These are phyloP conservation scores for Nephrotoma appendiculata DNA, from an alignment of 2,888 invertebrate species.

Conservation along the genomic window DNA sequence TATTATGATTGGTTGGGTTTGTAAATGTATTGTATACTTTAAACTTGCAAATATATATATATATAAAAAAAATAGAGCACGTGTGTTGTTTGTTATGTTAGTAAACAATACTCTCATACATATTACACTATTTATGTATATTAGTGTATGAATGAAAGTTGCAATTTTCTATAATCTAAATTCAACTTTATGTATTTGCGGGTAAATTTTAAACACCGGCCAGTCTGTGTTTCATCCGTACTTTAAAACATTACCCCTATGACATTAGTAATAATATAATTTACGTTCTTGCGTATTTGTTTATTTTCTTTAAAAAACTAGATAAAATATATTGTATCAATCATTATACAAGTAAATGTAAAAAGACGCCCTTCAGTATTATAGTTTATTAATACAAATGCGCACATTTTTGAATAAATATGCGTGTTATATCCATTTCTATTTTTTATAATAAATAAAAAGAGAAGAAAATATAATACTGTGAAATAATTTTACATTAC, in stretches of 20 bases:
- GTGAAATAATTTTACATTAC: background rate
- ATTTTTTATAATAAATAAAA: background rate
- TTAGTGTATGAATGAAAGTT: background rate
- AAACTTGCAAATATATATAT: background rate
- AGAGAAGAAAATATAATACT: background rate
- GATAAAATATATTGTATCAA: background rate
- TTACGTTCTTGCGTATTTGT: background rate
- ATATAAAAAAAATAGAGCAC: background rate
- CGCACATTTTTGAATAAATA: background rate
- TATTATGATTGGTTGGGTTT: background rate
- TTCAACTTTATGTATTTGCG: background rate
- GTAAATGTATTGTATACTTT: background rate
- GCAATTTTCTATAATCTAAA: background rate
- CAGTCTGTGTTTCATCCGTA: background rate
- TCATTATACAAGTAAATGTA: background rate
- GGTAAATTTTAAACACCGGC: background rate
- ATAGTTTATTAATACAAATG: background rate
- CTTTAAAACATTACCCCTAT: too few relatives aligned
- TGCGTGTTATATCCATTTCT: background rate
- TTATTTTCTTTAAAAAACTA: background rate
- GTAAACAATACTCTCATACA: background rate
- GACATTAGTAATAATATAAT: background rate
- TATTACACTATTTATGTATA: background rate
- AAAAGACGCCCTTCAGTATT: background rate
- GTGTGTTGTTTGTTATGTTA: background rate